These are phyloP conservation scores for Pristionchus fissidentatus DNA, from an alignment of 2,888 invertebrate genomes.

Conservation along the genomic window DNA sequence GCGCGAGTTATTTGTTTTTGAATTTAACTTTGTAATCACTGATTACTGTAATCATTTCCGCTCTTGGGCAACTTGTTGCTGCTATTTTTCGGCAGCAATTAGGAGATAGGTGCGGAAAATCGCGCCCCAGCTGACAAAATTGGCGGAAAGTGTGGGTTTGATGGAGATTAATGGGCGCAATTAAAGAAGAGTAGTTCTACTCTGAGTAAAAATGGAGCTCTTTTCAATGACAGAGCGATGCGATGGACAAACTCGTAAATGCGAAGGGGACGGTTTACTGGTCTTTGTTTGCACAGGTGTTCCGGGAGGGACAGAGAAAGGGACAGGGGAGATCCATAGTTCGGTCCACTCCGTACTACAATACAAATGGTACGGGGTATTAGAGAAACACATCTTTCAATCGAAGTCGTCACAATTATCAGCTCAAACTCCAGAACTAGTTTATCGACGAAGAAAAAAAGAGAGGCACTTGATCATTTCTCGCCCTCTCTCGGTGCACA, in stretches of 20 bases:
- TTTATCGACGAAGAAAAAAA: no score
- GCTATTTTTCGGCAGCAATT: not conserved
- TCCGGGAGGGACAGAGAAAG: conserved; percentile 21
- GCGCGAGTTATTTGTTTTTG: conserved; percentile 18
- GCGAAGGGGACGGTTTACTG: conserved; percentile 22
- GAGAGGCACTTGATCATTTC: no score
- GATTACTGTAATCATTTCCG: not conserved
- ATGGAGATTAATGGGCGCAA: conserved; percentile 10
- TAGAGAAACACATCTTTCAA: no score
- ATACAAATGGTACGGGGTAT: no score
- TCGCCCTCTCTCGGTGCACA: no score
- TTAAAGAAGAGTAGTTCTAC: not conserved
- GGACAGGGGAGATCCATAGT: not conserved
- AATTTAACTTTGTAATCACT: not conserved
- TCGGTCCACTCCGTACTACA: no score
- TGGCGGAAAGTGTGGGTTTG: not conserved
- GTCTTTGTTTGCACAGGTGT: conserved; percentile 32
- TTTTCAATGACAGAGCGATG: not conserved
- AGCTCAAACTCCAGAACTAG: no score
- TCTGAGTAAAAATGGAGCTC: conserved; percentile 8
- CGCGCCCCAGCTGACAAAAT: conserved; percentile 5
- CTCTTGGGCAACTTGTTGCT: not conserved
- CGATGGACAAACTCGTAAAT: conserved; percentile 24
- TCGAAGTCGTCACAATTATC: no score
- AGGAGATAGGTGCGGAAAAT: not conserved